Conservation (phyloP, 2,888 invertebrate species). For the Apeira syringaria region DNA sequence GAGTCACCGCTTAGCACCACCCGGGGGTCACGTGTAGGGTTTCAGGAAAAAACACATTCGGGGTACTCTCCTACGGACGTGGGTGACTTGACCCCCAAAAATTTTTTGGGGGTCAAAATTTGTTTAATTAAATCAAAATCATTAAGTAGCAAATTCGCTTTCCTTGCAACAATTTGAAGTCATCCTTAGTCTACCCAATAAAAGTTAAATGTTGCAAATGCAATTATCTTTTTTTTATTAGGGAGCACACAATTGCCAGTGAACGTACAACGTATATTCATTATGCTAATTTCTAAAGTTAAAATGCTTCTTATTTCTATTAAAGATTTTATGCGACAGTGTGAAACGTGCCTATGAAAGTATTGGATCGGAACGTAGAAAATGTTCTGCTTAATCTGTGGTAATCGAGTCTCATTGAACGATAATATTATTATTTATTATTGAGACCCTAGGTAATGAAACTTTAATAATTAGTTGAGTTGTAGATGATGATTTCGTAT, state of each 20-base stretch:
- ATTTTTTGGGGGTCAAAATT: too few relatives aligned
- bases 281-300: conserved; percentile 62
- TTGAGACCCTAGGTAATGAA: too few relatives aligned
- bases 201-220: conserved; percentile 26
- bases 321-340: conserved; percentile 53
- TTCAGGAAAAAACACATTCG: too few relatives aligned
- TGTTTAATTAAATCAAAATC: conserved; percentile 10
- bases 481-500: too few relatives aligned
- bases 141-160: conserved; percentile 18
- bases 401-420: not conserved
- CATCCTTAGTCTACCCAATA: conserved; percentile 19
- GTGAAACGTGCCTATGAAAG: conserved; percentile 45
- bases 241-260: conserved; percentile 44
- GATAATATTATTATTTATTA: too few relatives aligned
- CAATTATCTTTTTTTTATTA: conserved; percentile 25
- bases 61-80: too few relatives aligned
- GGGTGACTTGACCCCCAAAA: too few relatives aligned
- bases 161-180: conserved; percentile 25
- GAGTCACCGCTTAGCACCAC: too few relatives aligned
- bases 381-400: not conserved
- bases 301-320: conserved; percentile 46
- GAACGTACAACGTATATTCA: conserved; percentile 47
- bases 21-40: too few relatives aligned
- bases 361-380: conserved; percentile 4
- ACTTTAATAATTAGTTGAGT: too few relatives aligned